A percentile compares a stretch with the other conserved stretches of the same genome.
Evolutionary conservation across 2,888 invertebrate genomes (phyloP).

Genomic region (Eupeodes luniger): DNA sequence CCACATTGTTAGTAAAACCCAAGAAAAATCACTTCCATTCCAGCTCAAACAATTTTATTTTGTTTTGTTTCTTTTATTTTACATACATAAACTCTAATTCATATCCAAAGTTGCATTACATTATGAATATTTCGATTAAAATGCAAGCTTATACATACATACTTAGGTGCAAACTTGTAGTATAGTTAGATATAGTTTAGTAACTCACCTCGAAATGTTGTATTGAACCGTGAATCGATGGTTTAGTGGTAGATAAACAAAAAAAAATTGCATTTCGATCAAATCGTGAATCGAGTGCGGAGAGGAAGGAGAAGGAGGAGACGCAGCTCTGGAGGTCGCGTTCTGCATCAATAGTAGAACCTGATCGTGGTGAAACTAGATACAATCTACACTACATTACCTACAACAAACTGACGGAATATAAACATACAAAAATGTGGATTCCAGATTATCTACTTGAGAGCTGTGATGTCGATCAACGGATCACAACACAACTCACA

Average conservation of each 20-base stretch:
- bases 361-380: conserved; percentile 57
- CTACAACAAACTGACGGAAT: conserved; percentile 26
- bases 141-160: too few species aligned
- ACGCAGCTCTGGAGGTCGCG: conserved; percentile 18
- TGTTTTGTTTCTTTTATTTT: conserved; percentile 11
- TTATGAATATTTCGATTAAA: too few species aligned
- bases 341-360: conserved; percentile 56
- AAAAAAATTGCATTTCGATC: conserved; percentile 56
- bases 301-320: too few species aligned
- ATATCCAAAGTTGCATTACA: conserved; percentile 49
- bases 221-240: conserved; percentile 67
- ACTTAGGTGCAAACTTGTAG: too few species aligned
- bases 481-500: conserved; percentile 2
- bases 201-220: conserved; percentile 63
- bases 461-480: conserved; percentile 19
- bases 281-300: conserved; percentile 8
- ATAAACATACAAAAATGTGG: conserved; percentile 20
- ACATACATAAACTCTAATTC: conserved; percentile 48
- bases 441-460: not conserved
- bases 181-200: conserved; percentile 11
- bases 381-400: conserved; percentile 19
- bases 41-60: too few species aligned
- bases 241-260: conserved; percentile 44
- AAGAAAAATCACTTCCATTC: conserved; percentile 23
- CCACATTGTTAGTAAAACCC: not conserved